phyloP scores from a whole-genome alignment of 2,113 vertebrate genomes.

The Diadophis punctatus region DNA sequence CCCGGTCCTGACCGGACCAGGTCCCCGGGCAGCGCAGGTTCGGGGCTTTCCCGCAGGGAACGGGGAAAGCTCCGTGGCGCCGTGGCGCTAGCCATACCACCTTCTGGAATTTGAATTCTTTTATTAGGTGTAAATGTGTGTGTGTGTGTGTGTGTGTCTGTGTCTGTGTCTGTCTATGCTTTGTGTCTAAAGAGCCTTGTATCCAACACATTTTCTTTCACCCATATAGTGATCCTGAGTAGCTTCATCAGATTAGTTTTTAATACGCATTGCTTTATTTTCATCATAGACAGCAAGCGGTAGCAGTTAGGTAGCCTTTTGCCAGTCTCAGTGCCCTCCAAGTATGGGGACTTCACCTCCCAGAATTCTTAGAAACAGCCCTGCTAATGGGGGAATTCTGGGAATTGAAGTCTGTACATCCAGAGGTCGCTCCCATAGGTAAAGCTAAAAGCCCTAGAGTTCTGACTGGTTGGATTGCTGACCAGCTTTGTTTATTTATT shows the following conservation, averaged over 20 bases:
- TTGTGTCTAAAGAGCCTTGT: not conserved
- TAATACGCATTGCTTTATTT: not conserved
- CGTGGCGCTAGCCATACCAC: too few relatives aligned
- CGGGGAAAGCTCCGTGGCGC: too few relatives aligned
- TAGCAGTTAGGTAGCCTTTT: not conserved
- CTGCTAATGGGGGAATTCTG: not conserved
- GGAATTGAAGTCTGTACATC: not conserved
- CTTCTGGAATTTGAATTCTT: too few relatives aligned
- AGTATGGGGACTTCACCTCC: not conserved
- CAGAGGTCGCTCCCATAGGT: too few relatives aligned
- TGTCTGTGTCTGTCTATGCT: too few relatives aligned
- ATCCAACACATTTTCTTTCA: not conserved
- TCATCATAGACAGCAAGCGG: not conserved
- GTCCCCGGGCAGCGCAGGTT: too few relatives aligned
- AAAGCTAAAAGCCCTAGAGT: not conserved
- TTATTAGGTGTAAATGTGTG: too few relatives aligned
- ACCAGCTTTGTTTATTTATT: not conserved
- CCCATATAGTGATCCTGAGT: not conserved
- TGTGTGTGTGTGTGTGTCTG: not conserved
- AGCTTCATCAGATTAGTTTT: not conserved
- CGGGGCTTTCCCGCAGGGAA: too few relatives aligned
- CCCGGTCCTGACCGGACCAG: too few relatives aligned
- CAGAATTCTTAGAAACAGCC: not conserved
- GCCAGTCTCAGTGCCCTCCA: not conserved
- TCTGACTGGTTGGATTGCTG: not conserved